A percentile compares a stretch with the other conserved stretches of the same genome.
These are phyloP conservation scores for Sylvicapra grimmia DNA, from an alignment of 2,113 vertebrate species.

Conservation along the genomic window DNA sequence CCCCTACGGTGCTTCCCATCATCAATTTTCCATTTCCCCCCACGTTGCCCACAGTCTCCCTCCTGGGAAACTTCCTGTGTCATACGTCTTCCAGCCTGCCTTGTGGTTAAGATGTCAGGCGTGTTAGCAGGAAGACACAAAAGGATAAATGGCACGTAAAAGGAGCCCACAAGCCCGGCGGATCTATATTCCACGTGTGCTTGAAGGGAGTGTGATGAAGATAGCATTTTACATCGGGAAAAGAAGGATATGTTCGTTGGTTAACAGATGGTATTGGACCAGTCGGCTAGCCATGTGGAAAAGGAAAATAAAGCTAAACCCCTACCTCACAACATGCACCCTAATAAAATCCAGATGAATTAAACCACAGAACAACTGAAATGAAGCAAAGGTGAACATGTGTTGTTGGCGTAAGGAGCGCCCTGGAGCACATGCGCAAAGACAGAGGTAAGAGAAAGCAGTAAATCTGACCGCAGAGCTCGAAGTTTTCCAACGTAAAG, in stretches of 20 bases:
- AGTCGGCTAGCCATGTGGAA: not conserved
- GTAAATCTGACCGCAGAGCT: not conserved
- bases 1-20: not conserved
- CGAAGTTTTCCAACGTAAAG: not conserved
- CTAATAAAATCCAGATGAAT: slow-evolving; percentile 41
- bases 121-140: not conserved
- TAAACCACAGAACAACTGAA: not conserved
- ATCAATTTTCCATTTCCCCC: not conserved
- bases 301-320: slow-evolving; percentile 8
- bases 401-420: not conserved
- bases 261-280: not conserved
- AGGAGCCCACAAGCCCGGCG: not conserved
- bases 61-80: not conserved
- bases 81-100: not conserved
- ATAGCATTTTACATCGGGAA: not conserved
- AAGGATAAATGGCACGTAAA: not conserved
- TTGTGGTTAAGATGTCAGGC: not conserved
- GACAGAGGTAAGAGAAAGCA: not conserved
- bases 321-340: slow-evolving; percentile 11
- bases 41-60: not conserved
- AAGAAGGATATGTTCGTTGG: not conserved
- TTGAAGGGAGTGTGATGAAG: not conserved
- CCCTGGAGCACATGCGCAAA: not conserved
- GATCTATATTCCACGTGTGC: not conserved
- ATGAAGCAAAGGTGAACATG: not conserved